Percentiles rank a stretch among this genome's conserved stretches.
Evolutionary conservation across 2,888 invertebrate species (phyloP).

Genomic region (Drosophila leonis): DNA sequence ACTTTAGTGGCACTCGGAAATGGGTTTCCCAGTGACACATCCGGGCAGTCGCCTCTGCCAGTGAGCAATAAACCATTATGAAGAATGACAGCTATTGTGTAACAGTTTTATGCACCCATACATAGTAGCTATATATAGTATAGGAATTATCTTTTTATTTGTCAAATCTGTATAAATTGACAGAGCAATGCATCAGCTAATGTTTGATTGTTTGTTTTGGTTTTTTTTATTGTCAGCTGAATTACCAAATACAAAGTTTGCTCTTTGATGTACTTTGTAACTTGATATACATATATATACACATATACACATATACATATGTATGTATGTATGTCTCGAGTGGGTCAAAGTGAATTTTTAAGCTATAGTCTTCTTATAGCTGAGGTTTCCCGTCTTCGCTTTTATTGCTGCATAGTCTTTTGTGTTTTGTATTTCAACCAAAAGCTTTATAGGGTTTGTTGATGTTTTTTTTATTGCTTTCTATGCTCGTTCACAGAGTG

Average conservation of each 20-base stretch:
- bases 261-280: slow-evolving; percentile 2
- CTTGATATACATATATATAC: not conserved
- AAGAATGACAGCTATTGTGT: not conserved
- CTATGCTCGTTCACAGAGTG: not conserved
- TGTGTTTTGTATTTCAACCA: slow-evolving; percentile 28
- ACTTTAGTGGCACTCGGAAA: not conserved
- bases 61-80: not conserved
- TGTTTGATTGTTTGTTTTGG: not conserved
- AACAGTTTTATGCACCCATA: not conserved
- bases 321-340: slow-evolving; percentile 3
- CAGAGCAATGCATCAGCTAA: not conserved
- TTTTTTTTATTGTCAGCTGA: not conserved
- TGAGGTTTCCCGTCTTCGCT: not conserved
- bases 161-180: slow-evolving; percentile 1
- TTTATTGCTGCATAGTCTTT: slow-evolving; percentile 35
- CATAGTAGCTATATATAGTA: not conserved
- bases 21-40: not conserved
- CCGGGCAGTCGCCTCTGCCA: not conserved
- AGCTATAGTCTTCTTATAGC: slow-evolving; percentile 6
- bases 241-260: slow-evolving; percentile 12
- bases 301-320: not conserved
- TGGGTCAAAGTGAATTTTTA: slow-evolving; percentile 27
- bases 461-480: slow-evolving; percentile 10
- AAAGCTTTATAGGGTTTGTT: slow-evolving; percentile 1
- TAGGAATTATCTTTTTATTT: not conserved